Percentiles rank a stretch among this genome's conserved stretches.
Conservation (phyloP, 2,113 vertebrate genomes). For the Brienomyrus longianalis region DNA sequence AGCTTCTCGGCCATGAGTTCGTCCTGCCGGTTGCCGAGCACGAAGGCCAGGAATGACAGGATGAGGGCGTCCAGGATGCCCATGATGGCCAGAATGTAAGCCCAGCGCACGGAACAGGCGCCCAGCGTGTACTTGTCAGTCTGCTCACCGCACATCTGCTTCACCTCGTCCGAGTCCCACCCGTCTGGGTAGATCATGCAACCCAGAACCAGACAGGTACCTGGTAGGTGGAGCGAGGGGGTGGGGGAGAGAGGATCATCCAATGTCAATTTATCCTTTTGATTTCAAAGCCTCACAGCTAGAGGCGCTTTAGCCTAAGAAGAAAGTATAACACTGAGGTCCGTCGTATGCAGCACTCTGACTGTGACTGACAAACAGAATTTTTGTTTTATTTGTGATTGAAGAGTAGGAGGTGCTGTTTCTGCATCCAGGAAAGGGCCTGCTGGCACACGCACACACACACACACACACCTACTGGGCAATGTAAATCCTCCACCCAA, state of each 20-base stretch:
- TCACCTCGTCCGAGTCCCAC: slow-evolving; percentile 98
- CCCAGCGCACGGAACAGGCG: slow-evolving; percentile 75
- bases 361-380: too few species aligned
- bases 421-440: neutral
- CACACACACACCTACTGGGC: neutral
- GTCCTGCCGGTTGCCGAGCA: slow-evolving; percentile 90
- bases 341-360: too few species aligned
- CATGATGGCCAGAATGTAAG: slow-evolving; percentile 97
- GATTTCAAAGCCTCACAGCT: neutral
- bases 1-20: slow-evolving; percentile 94
- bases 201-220: slow-evolving; percentile 90
- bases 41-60: slow-evolving; percentile 68
- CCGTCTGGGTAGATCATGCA: slow-evolving; percentile 99
- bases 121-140: slow-evolving; percentile 97
- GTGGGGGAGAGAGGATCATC: neutral
- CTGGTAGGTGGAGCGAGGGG: slow-evolving; percentile 52
- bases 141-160: slow-evolving; percentile 94
- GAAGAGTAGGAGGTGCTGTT: neutral
- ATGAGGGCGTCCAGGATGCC: slow-evolving; percentile 89
- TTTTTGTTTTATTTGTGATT: neutral
- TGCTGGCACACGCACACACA: neutral
- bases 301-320: neutral
- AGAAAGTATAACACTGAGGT: neutral
- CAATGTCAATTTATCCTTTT: too few species aligned
- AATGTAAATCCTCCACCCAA: neutral